Evolutionary conservation across 2,888 invertebrate species (phyloP).

Genomic region (Bellardia pandia): DNA sequence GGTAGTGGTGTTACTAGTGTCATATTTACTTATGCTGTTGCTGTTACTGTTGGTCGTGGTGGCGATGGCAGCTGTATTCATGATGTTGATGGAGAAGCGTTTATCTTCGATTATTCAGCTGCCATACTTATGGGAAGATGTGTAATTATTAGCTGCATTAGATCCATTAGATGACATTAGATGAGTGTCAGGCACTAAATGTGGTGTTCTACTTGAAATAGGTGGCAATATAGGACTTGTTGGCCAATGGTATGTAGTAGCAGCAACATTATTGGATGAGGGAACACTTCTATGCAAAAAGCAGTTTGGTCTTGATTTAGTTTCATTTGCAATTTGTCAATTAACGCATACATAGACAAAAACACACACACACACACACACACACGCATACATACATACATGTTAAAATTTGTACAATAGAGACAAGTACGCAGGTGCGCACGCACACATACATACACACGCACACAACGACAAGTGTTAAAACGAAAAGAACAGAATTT

Average conservation of each 20-base stretch:
- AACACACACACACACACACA: constrained; percentile 38
- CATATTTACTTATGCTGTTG: constrained; percentile 40
- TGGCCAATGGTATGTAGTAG: constrained; percentile 90
- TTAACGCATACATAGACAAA: constrained; percentile 51
- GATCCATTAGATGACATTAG: constrained; percentile 84
- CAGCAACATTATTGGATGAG: constrained; percentile 85
- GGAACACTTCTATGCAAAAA: constrained; percentile 85
- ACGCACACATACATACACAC: constrained; percentile 30
- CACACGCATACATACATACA: constrained; percentile 29
- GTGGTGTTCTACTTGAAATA: constrained; percentile 88
- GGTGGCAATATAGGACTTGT: constrained; percentile 91
- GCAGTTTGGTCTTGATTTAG: constrained; percentile 81
- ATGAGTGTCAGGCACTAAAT: constrained; percentile 89
- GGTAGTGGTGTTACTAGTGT: constrained; percentile 6
- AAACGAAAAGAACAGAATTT: constrained; percentile 58
- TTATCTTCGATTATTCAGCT: constrained; percentile 84
- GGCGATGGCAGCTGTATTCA: constrained; percentile 78
- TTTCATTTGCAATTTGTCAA: constrained; percentile 65
- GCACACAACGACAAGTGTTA: constrained; percentile 52
- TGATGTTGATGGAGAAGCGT: constrained; percentile 81
- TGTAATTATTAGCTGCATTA: constrained; percentile 84
- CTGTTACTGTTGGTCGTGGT: constrained; percentile 37
- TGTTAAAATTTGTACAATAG: background rate
- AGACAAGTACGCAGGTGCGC: constrained; percentile 11
- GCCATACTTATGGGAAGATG: constrained; percentile 84